These are phyloP conservation scores for Ferrisia virgata DNA, from an alignment of 2,888 invertebrate genomes.

Conservation along the genomic window DNA sequence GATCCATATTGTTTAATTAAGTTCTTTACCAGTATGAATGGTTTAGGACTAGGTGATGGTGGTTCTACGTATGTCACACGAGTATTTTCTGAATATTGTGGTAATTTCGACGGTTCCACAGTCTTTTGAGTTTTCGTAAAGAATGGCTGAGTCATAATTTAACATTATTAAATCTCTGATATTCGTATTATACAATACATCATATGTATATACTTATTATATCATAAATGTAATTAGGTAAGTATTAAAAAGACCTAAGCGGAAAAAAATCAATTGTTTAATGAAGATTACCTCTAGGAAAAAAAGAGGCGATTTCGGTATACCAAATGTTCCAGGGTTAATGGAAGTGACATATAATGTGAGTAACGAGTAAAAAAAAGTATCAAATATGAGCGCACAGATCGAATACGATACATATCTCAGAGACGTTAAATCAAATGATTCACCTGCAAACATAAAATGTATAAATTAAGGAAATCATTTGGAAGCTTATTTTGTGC, in stretches of 20 bases:
- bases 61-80: slow-evolving; percentile 42
- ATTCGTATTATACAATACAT: too few relatives aligned
- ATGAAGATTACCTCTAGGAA: slow-evolving; percentile 1
- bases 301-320: background rate
- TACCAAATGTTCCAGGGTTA: slow-evolving; percentile 10
- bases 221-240: too few relatives aligned
- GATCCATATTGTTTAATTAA: slow-evolving; percentile 50
- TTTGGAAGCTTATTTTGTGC: background rate
- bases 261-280: too few relatives aligned
- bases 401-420: background rate
- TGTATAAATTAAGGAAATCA: background rate
- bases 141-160: background rate
- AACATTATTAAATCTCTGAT: too few relatives aligned
- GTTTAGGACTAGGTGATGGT: slow-evolving; percentile 50
- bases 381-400: background rate
- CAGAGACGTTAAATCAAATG: background rate
- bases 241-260: too few relatives aligned
- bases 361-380: background rate
- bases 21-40: slow-evolving; percentile 53
- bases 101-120: background rate
- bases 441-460: background rate
- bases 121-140: background rate
- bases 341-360: slow-evolving; percentile 1
- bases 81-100: background rate
- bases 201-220: too few relatives aligned